Evolutionary conservation across 2,797 vertebrate genomes (phyloP).

Genomic region (Pangasius krempfi): DNA sequence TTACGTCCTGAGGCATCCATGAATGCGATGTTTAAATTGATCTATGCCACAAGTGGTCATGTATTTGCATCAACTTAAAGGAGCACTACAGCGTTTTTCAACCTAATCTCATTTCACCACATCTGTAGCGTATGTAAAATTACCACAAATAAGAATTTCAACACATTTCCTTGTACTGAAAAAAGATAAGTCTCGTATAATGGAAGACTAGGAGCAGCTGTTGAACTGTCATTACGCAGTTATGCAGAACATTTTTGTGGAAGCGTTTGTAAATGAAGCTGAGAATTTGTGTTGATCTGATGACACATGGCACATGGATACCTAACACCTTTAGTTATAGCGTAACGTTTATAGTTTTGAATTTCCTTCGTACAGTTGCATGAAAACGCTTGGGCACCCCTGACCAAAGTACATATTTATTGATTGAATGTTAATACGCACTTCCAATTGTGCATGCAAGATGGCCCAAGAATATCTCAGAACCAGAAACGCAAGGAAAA

Average conservation of each 20-base stretch:
- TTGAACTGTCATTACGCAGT: neutral
- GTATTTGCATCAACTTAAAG: neutral
- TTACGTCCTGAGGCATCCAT: neutral
- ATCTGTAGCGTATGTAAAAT: neutral
- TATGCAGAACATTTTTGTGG: neutral
- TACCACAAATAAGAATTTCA: neutral
- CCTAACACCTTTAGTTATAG: neutral
- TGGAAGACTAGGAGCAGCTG: too few relatives aligned
- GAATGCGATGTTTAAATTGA: neutral
- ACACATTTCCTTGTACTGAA: neutral
- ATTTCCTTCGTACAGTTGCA: neutral
- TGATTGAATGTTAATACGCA: too few relatives aligned
- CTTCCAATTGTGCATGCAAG: neutral
- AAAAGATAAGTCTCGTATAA: neutral
- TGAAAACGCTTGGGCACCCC: neutral
- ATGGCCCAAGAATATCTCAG: neutral
- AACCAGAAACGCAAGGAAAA: neutral
- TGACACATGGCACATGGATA: neutral
- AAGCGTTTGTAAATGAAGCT: neutral
- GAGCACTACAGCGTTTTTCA: neutral
- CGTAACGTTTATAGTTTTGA: neutral
- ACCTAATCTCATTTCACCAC: neutral
- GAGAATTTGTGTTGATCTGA: neutral
- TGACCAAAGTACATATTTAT: neutral
- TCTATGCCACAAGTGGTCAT: neutral